These are phyloP conservation scores for Burhinus oedicnemus DNA, from an alignment of 2,113 vertebrate genomes.

Conservation along the genomic window DNA sequence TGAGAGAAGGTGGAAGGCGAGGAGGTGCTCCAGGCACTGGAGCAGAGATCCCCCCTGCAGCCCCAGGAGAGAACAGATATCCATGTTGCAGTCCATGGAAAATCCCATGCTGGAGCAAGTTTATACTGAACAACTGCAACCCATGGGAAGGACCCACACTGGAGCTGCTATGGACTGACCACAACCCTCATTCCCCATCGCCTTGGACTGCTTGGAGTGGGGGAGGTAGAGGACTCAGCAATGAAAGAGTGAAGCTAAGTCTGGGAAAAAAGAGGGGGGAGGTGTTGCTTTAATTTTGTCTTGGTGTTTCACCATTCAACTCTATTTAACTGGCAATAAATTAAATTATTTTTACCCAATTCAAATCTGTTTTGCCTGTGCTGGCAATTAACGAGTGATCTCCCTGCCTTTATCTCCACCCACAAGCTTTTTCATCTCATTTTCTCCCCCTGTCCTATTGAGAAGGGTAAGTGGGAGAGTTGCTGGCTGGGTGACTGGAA, in stretches of 20 bases:
- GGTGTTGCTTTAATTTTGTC: background rate
- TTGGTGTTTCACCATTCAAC: background rate
- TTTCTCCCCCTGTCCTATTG: background rate
- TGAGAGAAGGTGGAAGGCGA: background rate
- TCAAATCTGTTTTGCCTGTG: background rate
- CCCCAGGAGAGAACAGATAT: background rate
- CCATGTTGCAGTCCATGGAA: background rate
- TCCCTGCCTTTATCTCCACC: background rate
- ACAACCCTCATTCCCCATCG: background rate
- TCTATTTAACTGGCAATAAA: background rate
- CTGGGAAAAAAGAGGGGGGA: background rate
- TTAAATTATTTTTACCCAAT: fast-evolving
- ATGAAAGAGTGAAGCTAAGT: background rate
- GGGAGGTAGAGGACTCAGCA: background rate
- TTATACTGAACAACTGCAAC: background rate
- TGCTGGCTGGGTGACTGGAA: background rate
- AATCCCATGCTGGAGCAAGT: background rate
- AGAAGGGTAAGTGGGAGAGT: background rate
- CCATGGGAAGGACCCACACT: background rate
- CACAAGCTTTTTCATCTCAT: background rate
- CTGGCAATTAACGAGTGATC: background rate
- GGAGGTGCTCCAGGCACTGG: background rate
- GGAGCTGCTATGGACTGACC: background rate
- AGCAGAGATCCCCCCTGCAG: background rate
- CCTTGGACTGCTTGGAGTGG: background rate